A percentile compares a stretch with the other conserved stretches of the same genome.
Evolutionary conservation across 2,888 invertebrate genomes (phyloP).

Genomic region (Esperia sulphurella): DNA sequence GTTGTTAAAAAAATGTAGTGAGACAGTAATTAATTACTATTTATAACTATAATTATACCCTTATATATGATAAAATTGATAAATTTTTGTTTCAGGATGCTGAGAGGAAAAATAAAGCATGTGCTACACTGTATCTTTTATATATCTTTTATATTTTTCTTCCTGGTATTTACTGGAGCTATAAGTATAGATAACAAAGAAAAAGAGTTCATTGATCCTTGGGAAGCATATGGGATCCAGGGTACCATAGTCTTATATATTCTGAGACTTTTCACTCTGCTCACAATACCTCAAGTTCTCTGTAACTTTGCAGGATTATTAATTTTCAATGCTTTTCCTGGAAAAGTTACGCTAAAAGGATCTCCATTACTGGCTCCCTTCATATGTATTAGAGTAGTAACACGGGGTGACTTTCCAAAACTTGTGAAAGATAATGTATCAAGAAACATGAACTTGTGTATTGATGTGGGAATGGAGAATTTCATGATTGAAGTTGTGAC

Average conservation of each 20-base stretch:
- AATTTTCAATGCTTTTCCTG: slow-evolving; percentile 96
- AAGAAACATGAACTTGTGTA: slow-evolving; percentile 91
- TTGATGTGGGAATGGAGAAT: slow-evolving; percentile 94
- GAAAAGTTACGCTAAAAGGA: slow-evolving; percentile 92
- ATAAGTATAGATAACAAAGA: slow-evolving; percentile 79
- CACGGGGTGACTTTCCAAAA: slow-evolving; percentile 95
- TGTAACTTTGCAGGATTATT: slow-evolving; percentile 93
- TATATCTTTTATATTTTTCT: slow-evolving; percentile 85
- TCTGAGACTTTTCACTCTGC: slow-evolving; percentile 87
- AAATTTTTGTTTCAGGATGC: slow-evolving; percentile 63
- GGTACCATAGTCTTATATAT: slow-evolving; percentile 87
- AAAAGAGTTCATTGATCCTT: slow-evolving; percentile 85
- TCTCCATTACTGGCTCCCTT: slow-evolving; percentile 95
- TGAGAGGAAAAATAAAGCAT: slow-evolving; percentile 87
- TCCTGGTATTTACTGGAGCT: slow-evolving; percentile 84
- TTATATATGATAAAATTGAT: no score
- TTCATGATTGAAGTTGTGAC: slow-evolving; percentile 98
- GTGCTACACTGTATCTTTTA: slow-evolving; percentile 88
- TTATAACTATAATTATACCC: no score
- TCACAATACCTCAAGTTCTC: slow-evolving; percentile 93
- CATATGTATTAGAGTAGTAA: slow-evolving; percentile 95
- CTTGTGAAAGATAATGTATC: slow-evolving; percentile 92
- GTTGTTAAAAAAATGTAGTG: no score
- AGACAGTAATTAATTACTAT: no score
- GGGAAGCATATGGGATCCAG: slow-evolving; percentile 88